Evolutionary conservation across 2,797 vertebrate species (phyloP).

Genomic region (Scomberomorus guttatus): DNA sequence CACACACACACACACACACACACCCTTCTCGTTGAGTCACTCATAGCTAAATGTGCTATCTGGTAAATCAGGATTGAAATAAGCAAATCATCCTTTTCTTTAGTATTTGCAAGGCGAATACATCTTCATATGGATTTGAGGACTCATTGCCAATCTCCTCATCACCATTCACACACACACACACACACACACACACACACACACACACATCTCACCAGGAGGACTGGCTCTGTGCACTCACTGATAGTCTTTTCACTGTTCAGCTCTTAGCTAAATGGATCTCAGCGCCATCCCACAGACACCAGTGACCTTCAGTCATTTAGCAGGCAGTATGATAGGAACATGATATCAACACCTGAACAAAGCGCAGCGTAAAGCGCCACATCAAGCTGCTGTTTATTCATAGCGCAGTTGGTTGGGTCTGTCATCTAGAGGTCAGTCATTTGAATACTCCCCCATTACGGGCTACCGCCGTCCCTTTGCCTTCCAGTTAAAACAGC

Average conservation of each 20-base stretch:
- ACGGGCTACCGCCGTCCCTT: constrained; percentile 76
- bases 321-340: constrained; percentile 76
- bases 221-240: constrained; percentile 51
- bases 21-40: neutral
- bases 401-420: constrained; percentile 75
- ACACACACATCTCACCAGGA: constrained; percentile 37
- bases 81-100: constrained; percentile 27
- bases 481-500: constrained; percentile 81
- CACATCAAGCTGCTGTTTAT: constrained; percentile 81
- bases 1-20: too few species aligned
- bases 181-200: constrained; percentile 3
- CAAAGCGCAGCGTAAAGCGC: constrained; percentile 73
- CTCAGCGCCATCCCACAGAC: constrained; percentile 60
- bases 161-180: constrained; percentile 23
- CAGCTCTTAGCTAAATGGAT: constrained; percentile 70
- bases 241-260: constrained; percentile 52
- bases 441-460: constrained; percentile 84
- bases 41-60: constrained; percentile 20
- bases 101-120: constrained; percentile 4
- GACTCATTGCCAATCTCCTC: constrained; percentile 27
- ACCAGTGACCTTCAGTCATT: constrained; percentile 79
- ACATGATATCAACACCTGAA: constrained; percentile 80
- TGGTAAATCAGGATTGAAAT: constrained; percentile 12
- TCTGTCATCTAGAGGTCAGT: constrained; percentile 84
- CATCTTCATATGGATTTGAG: constrained; percentile 50